Conservation (phyloP, 92 coral and sea anemone genomes). For the Zoanthus gigantus region DNA sequence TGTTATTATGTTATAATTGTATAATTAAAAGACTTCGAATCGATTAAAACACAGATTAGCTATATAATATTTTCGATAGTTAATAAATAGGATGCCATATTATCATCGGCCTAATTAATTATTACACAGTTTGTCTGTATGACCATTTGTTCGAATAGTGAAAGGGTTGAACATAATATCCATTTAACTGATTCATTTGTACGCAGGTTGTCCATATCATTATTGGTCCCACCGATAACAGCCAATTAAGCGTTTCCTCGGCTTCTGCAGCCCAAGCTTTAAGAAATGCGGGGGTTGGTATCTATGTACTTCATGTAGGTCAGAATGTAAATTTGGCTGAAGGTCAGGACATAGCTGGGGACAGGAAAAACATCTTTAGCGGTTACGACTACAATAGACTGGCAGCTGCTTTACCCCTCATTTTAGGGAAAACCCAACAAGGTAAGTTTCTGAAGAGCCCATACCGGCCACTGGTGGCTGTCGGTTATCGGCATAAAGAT, state of each 20-base stretch:
- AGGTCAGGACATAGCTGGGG: slow-evolving; percentile 18
- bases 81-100: no score
- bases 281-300: slow-evolving; percentile 12
- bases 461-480: background rate
- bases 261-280: slow-evolving; percentile 2
- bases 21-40: no score
- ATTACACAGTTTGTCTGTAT: background rate
- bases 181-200: background rate
- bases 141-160: background rate
- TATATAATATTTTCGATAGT: no score
- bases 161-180: background rate
- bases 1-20: no score
- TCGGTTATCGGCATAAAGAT: no score
- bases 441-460: background rate
- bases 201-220: slow-evolving; percentile 17
- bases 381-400: slow-evolving; percentile 18
- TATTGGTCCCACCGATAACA: slow-evolving; percentile 16
- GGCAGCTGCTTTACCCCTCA: background rate
- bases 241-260: slow-evolving; percentile 2
- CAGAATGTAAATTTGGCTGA: slow-evolving; percentile 6
- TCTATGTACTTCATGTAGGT: slow-evolving; percentile 17
- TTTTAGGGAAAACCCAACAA: background rate
- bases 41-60: no score
- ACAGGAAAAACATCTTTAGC: slow-evolving; percentile 1
- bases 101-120: background rate